Evolutionary conservation across 2,888 invertebrate genomes (phyloP).

Genomic region (Drosophila nigritarsus): DNA sequence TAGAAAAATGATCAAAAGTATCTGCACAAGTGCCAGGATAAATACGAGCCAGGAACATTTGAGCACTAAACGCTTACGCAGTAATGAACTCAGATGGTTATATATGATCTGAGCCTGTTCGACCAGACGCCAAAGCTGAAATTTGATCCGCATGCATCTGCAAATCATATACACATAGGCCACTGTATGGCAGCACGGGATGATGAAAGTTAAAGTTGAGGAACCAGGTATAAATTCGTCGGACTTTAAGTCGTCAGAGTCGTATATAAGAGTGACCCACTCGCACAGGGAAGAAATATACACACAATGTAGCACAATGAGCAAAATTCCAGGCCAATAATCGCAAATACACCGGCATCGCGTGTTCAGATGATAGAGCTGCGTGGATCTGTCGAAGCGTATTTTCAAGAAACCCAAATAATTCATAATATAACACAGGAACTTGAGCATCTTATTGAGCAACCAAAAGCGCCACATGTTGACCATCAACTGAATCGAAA

Average conservation of each 20-base stretch:
- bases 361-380: constrained; percentile 10
- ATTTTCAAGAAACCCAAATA: constrained; percentile 45
- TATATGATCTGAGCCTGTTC: constrained; percentile 34
- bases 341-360: background rate
- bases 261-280: background rate
- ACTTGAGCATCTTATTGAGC: constrained; percentile 25
- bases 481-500: constrained; percentile 40
- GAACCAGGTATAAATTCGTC: background rate
- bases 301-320: constrained; percentile 3
- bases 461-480: constrained; percentile 45
- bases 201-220: background rate
- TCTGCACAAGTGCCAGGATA: constrained; percentile 12
- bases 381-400: constrained; percentile 17
- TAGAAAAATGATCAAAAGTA: constrained; percentile 23
- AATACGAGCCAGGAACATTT: constrained; percentile 22
- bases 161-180: constrained; percentile 6
- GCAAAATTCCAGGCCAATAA: background rate
- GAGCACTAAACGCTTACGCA: constrained; percentile 4
- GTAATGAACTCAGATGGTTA: constrained; percentile 11
- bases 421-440: constrained; percentile 27
- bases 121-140: constrained; percentile 33
- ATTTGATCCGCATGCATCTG: constrained; percentile 2
- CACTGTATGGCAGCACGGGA: background rate
- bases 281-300: background rate
- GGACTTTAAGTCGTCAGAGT: background rate